phyloP scores from a whole-genome alignment of 2,888 invertebrate genomes.

The Polyommatus iphigenia region DNA sequence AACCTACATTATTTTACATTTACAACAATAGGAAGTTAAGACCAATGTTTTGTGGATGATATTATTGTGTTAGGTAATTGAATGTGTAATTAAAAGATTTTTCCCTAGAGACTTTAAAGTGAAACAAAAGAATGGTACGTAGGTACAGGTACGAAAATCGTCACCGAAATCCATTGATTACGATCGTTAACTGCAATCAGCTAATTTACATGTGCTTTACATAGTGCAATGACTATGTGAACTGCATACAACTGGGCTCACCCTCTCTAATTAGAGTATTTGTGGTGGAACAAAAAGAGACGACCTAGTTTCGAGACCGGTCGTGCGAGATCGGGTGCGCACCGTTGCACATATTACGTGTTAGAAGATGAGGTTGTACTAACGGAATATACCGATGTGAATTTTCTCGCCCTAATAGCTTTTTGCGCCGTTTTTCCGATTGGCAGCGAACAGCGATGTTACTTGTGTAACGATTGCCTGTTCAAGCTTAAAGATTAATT shows the following conservation, averaged over 20 bases:
- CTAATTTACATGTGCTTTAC: constrained; percentile 49
- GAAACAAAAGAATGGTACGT: neutral
- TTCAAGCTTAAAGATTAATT: constrained; percentile 29
- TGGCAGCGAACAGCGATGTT: constrained; percentile 50
- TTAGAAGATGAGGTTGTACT: constrained; percentile 72
- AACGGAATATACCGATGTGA: constrained; percentile 76
- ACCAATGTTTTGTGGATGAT: neutral
- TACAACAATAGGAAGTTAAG: neutral
- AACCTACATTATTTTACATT: neutral
- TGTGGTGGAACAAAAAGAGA: constrained; percentile 79
- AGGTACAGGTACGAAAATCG: neutral
- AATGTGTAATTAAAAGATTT: neutral
- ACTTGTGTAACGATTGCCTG: constrained; percentile 58
- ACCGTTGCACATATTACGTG: constrained; percentile 78
- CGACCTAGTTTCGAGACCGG: constrained; percentile 78
- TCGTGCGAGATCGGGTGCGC: constrained; percentile 77
- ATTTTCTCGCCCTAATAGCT: constrained; percentile 76
- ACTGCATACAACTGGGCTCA: constrained; percentile 48
- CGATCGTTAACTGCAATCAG: constrained; percentile 45
- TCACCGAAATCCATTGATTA: constrained; percentile 33
- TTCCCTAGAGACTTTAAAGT: neutral
- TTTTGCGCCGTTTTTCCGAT: constrained; percentile 69
- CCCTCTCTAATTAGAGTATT: constrained; percentile 78
- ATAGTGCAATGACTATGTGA: constrained; percentile 50
- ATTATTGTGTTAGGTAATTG: neutral